Base-by-base conservation (phyloP, 2,113 vertebrate genomes). In the Xiphophorus hellerii region DNA sequence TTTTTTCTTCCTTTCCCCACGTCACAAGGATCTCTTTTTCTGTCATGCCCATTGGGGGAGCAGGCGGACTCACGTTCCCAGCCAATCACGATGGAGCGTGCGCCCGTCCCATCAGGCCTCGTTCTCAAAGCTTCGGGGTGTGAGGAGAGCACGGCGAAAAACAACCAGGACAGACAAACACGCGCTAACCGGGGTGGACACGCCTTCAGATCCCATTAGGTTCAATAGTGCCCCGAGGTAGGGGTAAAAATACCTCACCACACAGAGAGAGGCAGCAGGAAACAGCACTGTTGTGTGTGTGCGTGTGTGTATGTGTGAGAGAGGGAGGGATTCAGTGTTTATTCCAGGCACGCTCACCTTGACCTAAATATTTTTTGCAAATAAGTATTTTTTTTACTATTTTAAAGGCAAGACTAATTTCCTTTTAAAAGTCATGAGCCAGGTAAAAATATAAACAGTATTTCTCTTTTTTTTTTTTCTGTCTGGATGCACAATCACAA, bases 181-280 rank as follows among this genome's bases (percentile, higher is more conserved):
- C 76, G 87, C 28, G 72, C 63, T 92, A 92, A 93, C 84, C 44
- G 83, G 71, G 86, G 89, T 92, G 86, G 93, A 93, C 93, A 93
- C 77, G 86, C 89, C 80, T 92, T 93, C 93, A 30, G 87, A 89
- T 92, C 74, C 79, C 85, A 92, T 93, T 92, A 93, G 84, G 84
- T 88, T 90, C 90, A 93, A 78, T 35, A 51, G 13, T 87, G 90
- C 89, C 92, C 91, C 80, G 78, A 84, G 91, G 89, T 68, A 10
- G 74, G 66, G 61, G 82, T 89, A 90, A 91, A 92, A 93, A 93
- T 93, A 93, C 81, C 73, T 74, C 71, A 75, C 29, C 76, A 79
- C 74, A 73, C 65, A 86, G 83, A 73, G 37, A 76, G 28, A 66
- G 42, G 68, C 68, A 74, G 63, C 12, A 42, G 35, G 10, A 65